These are phyloP conservation scores for Drosophila ananassae DNA, from an alignment of 1,140 invertebrate genomes.

Conservation along the genomic window DNA sequence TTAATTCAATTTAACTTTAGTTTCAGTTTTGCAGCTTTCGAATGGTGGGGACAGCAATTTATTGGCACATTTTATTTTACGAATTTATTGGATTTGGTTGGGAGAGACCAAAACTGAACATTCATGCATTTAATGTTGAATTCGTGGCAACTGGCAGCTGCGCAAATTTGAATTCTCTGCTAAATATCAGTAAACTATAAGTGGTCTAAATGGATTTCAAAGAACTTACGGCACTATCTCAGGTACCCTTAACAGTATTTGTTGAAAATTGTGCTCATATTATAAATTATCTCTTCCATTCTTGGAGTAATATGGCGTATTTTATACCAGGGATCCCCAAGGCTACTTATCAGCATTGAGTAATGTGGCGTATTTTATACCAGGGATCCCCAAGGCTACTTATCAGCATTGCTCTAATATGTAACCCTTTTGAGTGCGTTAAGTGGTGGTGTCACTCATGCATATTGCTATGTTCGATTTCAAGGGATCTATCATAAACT, in stretches of 20 bases:
- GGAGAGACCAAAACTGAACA: conserved; percentile 5
- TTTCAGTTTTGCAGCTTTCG: conserved; percentile 56
- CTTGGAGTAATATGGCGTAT: no score
- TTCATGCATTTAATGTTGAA: not conserved
- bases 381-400: no score
- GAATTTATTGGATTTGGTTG: conserved; percentile 76
- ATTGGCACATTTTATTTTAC: conserved; percentile 78
- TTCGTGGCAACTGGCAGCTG: conserved; percentile 45
- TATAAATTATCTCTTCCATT: not conserved
- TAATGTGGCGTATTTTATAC: no score
- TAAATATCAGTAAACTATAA: conserved; percentile 3
- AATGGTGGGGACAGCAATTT: conserved; percentile 58
- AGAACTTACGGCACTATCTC: not conserved
- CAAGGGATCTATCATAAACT: no score
- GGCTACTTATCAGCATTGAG: no score
- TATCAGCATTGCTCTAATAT: no score
- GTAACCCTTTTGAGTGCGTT: no score
- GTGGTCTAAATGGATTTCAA: not conserved
- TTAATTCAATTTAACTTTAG: conserved; percentile 81
- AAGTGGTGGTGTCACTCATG: no score
- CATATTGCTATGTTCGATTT: no score
- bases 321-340: no score
- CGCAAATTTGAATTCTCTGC: conserved; percentile 28
- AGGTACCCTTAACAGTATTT: not conserved
- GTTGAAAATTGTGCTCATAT: not conserved